Conservation (phyloP, 2,113 vertebrate species). For the Taxidea taxus region DNA sequence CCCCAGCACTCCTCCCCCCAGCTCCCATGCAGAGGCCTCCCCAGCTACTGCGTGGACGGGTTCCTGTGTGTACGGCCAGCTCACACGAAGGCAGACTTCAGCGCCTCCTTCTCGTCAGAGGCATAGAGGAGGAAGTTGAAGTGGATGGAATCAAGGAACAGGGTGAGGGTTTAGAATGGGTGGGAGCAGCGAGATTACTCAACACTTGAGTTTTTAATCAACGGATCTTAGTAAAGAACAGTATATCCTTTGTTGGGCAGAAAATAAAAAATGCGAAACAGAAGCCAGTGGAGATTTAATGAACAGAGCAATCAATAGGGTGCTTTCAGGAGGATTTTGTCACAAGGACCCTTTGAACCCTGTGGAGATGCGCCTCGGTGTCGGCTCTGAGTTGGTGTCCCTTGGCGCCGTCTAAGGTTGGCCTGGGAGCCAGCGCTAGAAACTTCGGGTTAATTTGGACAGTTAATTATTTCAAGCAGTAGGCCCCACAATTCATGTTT, state of each 20-base stretch:
- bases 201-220: constrained; percentile 32
- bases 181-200: neutral
- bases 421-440: neutral
- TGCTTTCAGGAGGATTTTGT: neutral
- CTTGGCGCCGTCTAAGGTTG: neutral
- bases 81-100: neutral
- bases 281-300: constrained; percentile 49
- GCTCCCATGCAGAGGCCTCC: neutral
- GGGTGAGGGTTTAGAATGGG: neutral
- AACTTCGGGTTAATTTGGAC: neutral
- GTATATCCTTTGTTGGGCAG: constrained; percentile 15
- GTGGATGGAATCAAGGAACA: neutral
- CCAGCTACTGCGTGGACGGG: accelerated
- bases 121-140: neutral
- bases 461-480: neutral
- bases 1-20: accelerated
- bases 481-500: neutral
- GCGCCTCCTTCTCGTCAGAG: accelerated
- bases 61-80: accelerated
- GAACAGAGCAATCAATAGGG: neutral
- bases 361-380: neutral
- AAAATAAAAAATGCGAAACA: constrained; percentile 40
- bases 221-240: constrained; percentile 44
- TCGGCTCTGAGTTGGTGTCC: neutral
- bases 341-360: neutral